phyloP scores from a whole-genome alignment of 2,113 vertebrate genomes.

The Callionymus lyra region DNA sequence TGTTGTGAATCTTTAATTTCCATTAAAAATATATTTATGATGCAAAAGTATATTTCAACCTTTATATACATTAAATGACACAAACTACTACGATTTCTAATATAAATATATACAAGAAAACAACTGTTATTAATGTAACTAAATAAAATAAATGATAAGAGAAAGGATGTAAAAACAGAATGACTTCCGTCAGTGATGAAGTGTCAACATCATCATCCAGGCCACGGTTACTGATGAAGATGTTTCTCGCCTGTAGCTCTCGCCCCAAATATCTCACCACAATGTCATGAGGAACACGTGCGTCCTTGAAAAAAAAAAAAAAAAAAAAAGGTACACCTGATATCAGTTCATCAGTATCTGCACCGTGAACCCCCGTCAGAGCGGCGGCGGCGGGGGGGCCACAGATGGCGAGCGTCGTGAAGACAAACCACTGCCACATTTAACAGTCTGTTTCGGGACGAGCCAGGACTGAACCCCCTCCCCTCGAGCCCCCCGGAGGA shows the following conservation, averaged over 20 bases:
- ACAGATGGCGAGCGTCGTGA: conserved; percentile 17
- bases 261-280: conserved; percentile 49
- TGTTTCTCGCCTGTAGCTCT: conserved; percentile 38
- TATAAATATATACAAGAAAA: too few relatives aligned
- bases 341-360: conserved; percentile 22
- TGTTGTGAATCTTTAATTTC: too few relatives aligned
- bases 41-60: too few relatives aligned
- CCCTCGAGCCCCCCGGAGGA: conserved; percentile 21
- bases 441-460: conserved; percentile 26
- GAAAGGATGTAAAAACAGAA: too few relatives aligned
- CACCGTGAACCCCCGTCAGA: conserved; percentile 20
- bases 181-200: background rate
- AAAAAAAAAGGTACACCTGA: conserved; percentile 4
- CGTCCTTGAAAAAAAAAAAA: conserved; percentile 46
- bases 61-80: too few relatives aligned
- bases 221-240: conserved; percentile 50
- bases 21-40: too few relatives aligned
- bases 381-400: conserved; percentile 22
- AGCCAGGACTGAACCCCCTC: conserved; percentile 23
- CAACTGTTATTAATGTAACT: too few relatives aligned
- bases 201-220: conserved; percentile 37
- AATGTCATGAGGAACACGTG: conserved; percentile 48
- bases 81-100: too few relatives aligned
- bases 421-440: background rate
- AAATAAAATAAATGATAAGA: too few relatives aligned